Conservation (phyloP, 2,113 vertebrate genomes). For the Cettia cetti region DNA sequence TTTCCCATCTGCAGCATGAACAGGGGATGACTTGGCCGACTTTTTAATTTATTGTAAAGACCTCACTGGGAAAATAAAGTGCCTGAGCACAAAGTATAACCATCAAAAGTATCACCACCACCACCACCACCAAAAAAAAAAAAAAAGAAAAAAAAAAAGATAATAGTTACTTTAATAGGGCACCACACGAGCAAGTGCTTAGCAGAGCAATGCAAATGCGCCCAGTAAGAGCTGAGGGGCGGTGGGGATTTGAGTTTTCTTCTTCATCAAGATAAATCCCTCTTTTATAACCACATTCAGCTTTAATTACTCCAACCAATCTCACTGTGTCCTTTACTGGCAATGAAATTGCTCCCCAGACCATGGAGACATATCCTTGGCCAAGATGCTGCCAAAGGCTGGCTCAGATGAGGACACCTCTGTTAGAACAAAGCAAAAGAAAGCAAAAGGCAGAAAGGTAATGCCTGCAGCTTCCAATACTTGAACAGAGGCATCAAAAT, state of each 20-base stretch:
- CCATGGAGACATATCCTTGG: background rate
- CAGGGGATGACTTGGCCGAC: background rate
- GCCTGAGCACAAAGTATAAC: background rate
- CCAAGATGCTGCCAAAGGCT: background rate
- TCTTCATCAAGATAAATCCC: background rate
- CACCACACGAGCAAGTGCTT: background rate
- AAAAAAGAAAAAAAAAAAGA: background rate
- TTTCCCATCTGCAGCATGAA: background rate
- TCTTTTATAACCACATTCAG: background rate
- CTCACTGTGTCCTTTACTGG: background rate
- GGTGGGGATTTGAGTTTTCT: background rate
- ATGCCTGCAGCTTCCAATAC: background rate
- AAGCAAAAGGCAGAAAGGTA: background rate
- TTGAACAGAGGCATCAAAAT: background rate
- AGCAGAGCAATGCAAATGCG: background rate
- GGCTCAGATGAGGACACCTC: background rate
- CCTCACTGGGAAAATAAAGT: background rate
- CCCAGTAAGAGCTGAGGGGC: background rate
- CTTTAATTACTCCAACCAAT: background rate
- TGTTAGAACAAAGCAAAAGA: background rate
- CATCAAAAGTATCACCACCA: background rate
- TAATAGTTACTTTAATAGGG: background rate
- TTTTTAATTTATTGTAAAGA: background rate
- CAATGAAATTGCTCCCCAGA: background rate
- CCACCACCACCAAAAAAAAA: background rate